Conservation (phyloP, 1,140 invertebrate genomes). For the Ephestia elutella region DNA sequence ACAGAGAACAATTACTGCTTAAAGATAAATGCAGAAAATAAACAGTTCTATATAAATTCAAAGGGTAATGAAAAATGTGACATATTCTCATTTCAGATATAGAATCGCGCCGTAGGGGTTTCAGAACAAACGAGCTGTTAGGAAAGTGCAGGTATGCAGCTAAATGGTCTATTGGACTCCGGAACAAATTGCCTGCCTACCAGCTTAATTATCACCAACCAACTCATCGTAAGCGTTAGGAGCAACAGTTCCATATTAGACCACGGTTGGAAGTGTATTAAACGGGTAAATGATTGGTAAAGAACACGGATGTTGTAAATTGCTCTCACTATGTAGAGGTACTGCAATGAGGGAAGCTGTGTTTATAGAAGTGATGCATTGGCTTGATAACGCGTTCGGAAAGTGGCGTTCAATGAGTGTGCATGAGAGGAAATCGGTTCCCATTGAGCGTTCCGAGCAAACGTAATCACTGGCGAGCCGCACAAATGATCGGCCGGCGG, state of each 20-base stretch:
- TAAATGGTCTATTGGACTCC: conserved; percentile 5
- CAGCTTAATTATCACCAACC: conserved; percentile 6
- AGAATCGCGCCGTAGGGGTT: not conserved
- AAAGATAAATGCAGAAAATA: too few species aligned
- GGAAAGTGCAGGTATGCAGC: conserved; percentile 3
- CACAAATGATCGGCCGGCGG: conserved; percentile 51
- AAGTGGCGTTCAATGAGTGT: conserved; percentile 41
- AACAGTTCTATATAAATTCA: too few species aligned
- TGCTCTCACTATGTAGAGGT: too few species aligned
- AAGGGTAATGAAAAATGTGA: too few species aligned
- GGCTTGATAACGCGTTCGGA: conserved; percentile 33
- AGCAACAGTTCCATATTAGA: not conserved
- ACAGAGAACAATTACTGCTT: too few species aligned
- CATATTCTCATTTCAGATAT: too few species aligned
- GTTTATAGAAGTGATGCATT: conserved; percentile 31
- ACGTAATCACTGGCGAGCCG: conserved; percentile 45
- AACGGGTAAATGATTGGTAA: conserved; percentile 14
- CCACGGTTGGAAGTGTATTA: not conserved
- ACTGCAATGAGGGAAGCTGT: conserved; percentile 14
- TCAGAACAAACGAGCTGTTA: not conserved
- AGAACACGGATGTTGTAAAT: conserved; percentile 24
- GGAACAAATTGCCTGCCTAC: conserved; percentile 10
- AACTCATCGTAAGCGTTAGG: conserved; percentile 6
- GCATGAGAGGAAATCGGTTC: conserved; percentile 42
- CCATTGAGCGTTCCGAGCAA: conserved; percentile 35